Base-by-base conservation (phyloP, 2,113 vertebrate genomes). In the Hemibagrus wyckioides region DNA sequence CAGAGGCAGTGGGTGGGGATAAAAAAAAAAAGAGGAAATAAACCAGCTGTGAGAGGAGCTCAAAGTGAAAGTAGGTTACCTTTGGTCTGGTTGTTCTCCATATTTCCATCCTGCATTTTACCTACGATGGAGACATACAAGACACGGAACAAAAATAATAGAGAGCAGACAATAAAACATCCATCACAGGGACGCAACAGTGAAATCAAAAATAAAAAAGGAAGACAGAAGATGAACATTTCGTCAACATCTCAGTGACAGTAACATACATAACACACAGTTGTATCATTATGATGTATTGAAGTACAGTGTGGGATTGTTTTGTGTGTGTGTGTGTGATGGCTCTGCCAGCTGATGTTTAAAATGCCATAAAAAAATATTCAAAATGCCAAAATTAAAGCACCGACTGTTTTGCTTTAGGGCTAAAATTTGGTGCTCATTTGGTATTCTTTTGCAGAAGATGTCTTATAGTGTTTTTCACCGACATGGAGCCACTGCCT, bases 31-130 rank as follows among this genome's bases (percentile, higher is more conserved):
- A 85, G 77, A 48, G 73, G 83, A 44, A 73, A 75, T 8, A 44
- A 69, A 89, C 85, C 52, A 28, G 80, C 9, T 65, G 54, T 57
- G 80, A 87, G 89, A 87, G 75, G 89, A 87, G 75, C 81, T 89
- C 73, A 84, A 89, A 91, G 90, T 92, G 92, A 95, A 95, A 95
- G 92, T 92, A 91, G 91, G 96, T 99, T 99, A 99, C 98, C 98
- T 99, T 99, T 99, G 95, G 97, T 99, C 96, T 99, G 98, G 97
- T 96, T 98, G 98, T 95, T 95, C 96, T 99, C 98, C 97, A 97
- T 96, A 99, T 97, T 98, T 92, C 98, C 98, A 97, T 99, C 98
- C 96, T 99, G 98, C 97, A 99, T 99, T 97, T 99, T 99, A 97
- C 98, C 98, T 99, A 99, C 90, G 95, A 97, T 97, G 97, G 95